Evolutionary conservation across 2,113 vertebrate species (phyloP).

Genomic region (Neomonachus schauinslandi): DNA sequence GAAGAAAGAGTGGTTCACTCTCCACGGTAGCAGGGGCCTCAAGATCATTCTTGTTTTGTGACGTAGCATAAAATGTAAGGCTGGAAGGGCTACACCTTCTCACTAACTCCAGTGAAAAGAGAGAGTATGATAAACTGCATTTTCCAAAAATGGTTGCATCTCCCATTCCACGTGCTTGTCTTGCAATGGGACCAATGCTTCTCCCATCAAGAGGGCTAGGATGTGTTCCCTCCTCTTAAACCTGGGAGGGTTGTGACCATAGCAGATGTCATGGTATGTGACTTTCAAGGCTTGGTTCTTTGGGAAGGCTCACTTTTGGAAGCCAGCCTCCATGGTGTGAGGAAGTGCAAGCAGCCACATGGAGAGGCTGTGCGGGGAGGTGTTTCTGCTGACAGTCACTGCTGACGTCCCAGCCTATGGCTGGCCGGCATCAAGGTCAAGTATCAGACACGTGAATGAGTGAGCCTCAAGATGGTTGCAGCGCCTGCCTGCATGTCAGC

Average conservation of each 20-base stretch:
- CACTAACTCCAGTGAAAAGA: background rate
- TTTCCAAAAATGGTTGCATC: background rate
- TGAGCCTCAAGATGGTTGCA: background rate
- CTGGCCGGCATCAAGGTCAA: rapidly evolving
- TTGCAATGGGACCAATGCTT: background rate
- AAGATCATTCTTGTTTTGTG: background rate
- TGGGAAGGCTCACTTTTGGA: background rate
- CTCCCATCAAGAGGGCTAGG: background rate
- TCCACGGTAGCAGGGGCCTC: background rate
- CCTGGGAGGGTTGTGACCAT: background rate
- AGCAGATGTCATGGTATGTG: background rate
- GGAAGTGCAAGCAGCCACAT: background rate
- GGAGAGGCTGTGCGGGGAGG: background rate
- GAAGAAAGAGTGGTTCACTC: background rate
- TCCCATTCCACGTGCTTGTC: background rate
- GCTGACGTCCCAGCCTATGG: background rate
- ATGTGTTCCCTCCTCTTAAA: background rate
- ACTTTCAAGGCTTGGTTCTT: background rate
- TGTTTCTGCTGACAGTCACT: background rate
- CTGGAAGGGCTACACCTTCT: background rate
- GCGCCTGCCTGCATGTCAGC: background rate
- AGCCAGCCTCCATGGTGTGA: background rate
- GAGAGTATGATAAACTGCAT: background rate
- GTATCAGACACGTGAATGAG: background rate
- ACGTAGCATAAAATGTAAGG: background rate